Conservation (phyloP, 2,113 vertebrate genomes). For the Nibea coibor region DNA sequence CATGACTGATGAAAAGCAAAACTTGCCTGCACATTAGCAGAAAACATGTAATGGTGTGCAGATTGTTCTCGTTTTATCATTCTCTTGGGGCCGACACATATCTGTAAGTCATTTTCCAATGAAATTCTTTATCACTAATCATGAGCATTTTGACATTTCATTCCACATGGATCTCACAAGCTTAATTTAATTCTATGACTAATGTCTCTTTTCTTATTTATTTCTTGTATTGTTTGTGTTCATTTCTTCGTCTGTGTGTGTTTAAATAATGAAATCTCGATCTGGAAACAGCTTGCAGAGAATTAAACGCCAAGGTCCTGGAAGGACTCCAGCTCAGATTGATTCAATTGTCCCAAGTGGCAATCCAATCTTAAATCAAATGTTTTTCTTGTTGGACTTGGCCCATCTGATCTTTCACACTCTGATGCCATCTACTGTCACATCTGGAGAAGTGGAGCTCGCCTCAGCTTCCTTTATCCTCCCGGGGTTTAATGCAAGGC, state of each 20-base stretch:
- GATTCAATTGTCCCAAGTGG: background rate
- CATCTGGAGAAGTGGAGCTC: slow-evolving; percentile 38
- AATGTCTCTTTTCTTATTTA: background rate
- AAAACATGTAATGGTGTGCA: background rate
- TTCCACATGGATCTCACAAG: background rate
- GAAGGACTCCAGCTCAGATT: background rate
- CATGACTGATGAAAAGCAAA: background rate
- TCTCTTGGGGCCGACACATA: background rate
- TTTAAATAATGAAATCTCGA: background rate
- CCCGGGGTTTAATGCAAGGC: too few relatives aligned
- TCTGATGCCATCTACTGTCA: slow-evolving; percentile 72
- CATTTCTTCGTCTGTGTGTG: too few relatives aligned
- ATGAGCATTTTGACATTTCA: too few relatives aligned
- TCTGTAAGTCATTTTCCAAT: background rate
- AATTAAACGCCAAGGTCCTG: background rate
- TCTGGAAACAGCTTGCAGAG: background rate
- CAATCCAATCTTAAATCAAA: background rate
- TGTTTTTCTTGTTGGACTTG: background rate
- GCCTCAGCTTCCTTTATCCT: background rate
- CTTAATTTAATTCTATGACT: background rate
- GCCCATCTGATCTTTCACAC: slow-evolving; percentile 23
- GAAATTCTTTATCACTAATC: background rate
- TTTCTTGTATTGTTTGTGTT: background rate
- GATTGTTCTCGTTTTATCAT: background rate
- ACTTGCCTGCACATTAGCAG: background rate